Evolutionary conservation across 2,797 vertebrate species (phyloP), one percentile per base, ranked within the genome.

Genomic region (Nannoperca australis): DNA sequence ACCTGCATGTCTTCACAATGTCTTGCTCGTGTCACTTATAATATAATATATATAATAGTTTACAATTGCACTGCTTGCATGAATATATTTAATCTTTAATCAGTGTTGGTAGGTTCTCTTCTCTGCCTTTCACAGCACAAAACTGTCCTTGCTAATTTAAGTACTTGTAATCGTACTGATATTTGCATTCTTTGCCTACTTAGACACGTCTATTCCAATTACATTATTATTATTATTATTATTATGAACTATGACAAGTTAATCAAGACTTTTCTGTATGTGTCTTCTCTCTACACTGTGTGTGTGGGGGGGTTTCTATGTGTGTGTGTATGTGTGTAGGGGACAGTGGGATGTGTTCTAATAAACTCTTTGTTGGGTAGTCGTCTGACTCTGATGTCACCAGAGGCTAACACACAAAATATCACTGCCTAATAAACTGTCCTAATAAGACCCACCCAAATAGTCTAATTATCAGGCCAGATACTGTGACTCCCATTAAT

Each of bases 321-420:
- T 32, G 32, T 32, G 67, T 54, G 27, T 54, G 47, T 15, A 44
- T 66, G 34, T 44, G 49, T 3, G 24, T 24, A 20, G 20, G 1
- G 30, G 38, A 30, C 66, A 60, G 54, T 54, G 56, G 70, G n/a
- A 49, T 74, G 66, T 44, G 22, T 30, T 58, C 51, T 72, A 51
- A 79, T 84, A 80, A 79, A 80, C 6, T 73, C 51, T 76, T 76
- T 76, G 72, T 72, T 47, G 22, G 40, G 44, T 49, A 6, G 44
- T 51, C 53, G 50, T 67, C 20, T 42, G 67, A 62, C 81, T 82
- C 75, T 18, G 55, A 58, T 72, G 72, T 53, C 63, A 76, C 42
- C 40, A 59, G 20, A 69, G 54, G 56, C 72, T 34, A 20, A 32
- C 30, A 64, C 71, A 58, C 54, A 61, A 38, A 69, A 24, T 34